A percentile compares a stretch with the other conserved stretches of the same genome.
Conservation (phyloP, 2,888 invertebrate genomes). For the Drosophila kuntzei region DNA sequence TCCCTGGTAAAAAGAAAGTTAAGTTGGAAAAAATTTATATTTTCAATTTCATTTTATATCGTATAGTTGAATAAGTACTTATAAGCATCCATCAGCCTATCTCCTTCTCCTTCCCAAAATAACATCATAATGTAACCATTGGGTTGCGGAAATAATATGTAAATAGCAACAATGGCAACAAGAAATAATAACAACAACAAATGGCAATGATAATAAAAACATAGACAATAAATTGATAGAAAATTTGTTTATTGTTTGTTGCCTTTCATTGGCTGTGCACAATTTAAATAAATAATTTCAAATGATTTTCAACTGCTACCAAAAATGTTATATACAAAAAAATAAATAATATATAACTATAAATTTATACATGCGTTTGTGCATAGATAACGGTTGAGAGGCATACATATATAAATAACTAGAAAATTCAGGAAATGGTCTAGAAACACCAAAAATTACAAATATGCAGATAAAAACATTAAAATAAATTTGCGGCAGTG, state of each 20-base stretch:
- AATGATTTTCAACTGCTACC: conserved; percentile 44
- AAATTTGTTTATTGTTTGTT: conserved; percentile 62
- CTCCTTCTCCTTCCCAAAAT: neutral
- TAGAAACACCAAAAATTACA: conserved; percentile 42
- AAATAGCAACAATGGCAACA: conserved; percentile 18
- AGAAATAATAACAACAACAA: conserved; percentile 11
- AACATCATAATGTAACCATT: neutral
- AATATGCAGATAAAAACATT: conserved; percentile 37
- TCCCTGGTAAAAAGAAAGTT: too few species aligned
- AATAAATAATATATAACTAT: conserved; percentile 9
- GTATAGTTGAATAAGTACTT: too few species aligned
- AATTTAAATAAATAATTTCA: conserved; percentile 69
- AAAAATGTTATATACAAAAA: conserved; percentile 23
- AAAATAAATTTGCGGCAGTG: conserved; percentile 29
- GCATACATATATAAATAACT: conserved; percentile 8
- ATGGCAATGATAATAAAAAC: conserved; percentile 13
- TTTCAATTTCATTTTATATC: too few species aligned
- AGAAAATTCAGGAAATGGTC: conserved; percentile 44
- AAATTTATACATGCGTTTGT: conserved; percentile 6
- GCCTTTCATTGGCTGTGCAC: conserved; percentile 25
- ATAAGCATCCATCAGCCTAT: too few species aligned
- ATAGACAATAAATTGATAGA: conserved; percentile 37
- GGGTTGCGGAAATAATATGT: conserved; percentile 4
- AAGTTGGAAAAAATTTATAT: too few species aligned
- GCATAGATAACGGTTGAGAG: conserved; percentile 3